Evolutionary conservation across 1,140 invertebrate genomes (phyloP).

Genomic region (Drosophila repletoides): DNA sequence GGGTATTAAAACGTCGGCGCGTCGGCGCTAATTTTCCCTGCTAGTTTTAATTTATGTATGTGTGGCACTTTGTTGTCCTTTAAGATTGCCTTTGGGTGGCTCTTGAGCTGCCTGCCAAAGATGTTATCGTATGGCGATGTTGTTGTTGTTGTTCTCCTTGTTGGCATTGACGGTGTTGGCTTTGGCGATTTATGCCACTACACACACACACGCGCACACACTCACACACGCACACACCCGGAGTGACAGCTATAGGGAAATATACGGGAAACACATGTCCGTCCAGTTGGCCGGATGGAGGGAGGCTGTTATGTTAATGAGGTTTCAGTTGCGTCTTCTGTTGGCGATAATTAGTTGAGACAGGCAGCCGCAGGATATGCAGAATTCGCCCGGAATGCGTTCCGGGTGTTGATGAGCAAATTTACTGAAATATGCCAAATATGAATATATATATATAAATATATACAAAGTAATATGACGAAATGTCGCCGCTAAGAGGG

Average conservation of each 20-base stretch:
- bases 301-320: conserved; percentile 76
- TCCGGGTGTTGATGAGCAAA: conserved; percentile 7
- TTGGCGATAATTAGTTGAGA: conserved; percentile 68
- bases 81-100: conserved; percentile 66
- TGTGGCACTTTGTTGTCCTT: conserved; percentile 80
- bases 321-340: conserved; percentile 61
- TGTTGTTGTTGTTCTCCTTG: conserved; percentile 6
- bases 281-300: too few relatives aligned
- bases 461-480: background rate
- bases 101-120: conserved; percentile 16
- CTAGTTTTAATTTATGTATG: conserved; percentile 79
- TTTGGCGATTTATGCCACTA: conserved; percentile 38
- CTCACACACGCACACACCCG: background rate
- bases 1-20: too few relatives aligned
- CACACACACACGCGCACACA: conserved; percentile 11
- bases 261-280: too few relatives aligned
- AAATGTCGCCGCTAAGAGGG: background rate
- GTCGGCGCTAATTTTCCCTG: too few relatives aligned
- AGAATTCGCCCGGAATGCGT: background rate
- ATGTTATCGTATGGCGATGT: conserved; percentile 23
- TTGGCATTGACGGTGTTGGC: conserved; percentile 27
- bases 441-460: background rate
- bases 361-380: conserved; percentile 18
- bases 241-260: too few relatives aligned
- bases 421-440: conserved; percentile 27